Percentiles rank a stretch among this genome's conserved stretches.
Conservation (phyloP, 2,888 invertebrate genomes). For the Perizoma affinitatum region DNA sequence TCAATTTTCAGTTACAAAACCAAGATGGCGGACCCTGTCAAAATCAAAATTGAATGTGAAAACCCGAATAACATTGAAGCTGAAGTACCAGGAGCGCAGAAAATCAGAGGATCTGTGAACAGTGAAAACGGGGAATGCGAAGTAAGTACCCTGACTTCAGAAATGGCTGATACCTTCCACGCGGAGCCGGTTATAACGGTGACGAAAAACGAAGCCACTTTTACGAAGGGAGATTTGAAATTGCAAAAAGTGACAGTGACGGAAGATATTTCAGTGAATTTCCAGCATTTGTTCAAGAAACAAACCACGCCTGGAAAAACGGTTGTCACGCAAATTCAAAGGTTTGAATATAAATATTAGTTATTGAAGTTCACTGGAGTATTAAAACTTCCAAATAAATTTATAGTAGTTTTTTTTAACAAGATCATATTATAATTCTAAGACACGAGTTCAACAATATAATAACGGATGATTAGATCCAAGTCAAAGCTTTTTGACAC, state of each 20-base stretch:
- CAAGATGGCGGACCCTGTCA: conserved; percentile 57
- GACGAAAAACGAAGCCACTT: conserved; percentile 62
- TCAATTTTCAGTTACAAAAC: conserved; percentile 40
- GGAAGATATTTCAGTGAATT: conserved; percentile 70
- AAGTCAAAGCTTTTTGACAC: no score
- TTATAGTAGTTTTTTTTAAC: no score
- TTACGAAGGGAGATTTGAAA: conserved; percentile 65
- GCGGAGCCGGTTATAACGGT: conserved; percentile 64
- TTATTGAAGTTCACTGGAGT: no score
- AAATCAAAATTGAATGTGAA: conserved; percentile 48
- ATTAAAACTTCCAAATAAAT: no score
- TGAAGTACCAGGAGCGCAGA: conserved; percentile 63
- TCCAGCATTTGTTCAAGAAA: conserved; percentile 70
- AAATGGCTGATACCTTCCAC: conserved; percentile 36
- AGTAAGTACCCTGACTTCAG: conserved; percentile 35
- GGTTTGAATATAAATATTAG: conserved; percentile 64
- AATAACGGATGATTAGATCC: no score
- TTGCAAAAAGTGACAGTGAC: conserved; percentile 67
- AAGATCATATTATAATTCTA: no score
- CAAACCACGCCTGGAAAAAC: conserved; percentile 62
- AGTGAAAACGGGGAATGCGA: conserved; percentile 23
- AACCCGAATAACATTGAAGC: conserved; percentile 55
- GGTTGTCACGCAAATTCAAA: conserved; percentile 62
- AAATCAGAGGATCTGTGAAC: conserved; percentile 45
- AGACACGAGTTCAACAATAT: no score